Conservation (phyloP, 2,113 vertebrate species). For the Rhombomys opimus region DNA sequence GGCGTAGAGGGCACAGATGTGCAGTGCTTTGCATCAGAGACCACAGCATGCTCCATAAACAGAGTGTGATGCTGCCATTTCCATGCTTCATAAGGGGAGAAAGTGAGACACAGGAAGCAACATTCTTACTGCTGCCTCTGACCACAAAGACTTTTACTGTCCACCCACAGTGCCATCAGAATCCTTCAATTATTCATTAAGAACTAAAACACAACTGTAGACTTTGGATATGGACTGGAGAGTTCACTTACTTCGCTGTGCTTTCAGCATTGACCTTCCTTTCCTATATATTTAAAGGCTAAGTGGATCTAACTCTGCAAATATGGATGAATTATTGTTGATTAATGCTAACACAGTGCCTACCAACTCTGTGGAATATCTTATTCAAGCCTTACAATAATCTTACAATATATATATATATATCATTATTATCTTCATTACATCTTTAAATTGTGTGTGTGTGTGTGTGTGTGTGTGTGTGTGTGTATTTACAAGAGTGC, state of each 20-base stretch:
- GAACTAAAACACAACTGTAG: not conserved
- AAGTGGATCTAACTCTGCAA: not conserved
- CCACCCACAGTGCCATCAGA: not conserved
- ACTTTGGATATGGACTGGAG: not conserved
- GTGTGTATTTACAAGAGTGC: not conserved
- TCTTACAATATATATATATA: not conserved
- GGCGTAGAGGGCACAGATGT: not conserved
- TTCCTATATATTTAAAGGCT: not conserved
- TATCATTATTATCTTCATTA: not conserved
- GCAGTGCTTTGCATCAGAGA: slow-evolving; percentile 10
- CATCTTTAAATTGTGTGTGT: not conserved
- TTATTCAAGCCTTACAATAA: not conserved
- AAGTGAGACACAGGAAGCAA: slow-evolving; percentile 14
- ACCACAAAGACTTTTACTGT: not conserved
- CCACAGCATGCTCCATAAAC: not conserved
- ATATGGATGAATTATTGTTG: not conserved
- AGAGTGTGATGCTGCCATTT: not conserved
- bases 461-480: not conserved
- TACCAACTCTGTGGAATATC: not conserved
- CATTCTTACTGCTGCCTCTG: not conserved
- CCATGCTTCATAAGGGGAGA: not conserved
- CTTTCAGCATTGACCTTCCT: not conserved
- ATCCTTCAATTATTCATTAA: slow-evolving; percentile 48
- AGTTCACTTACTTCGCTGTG: not conserved
- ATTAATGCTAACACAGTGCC: slow-evolving; percentile 29